These are phyloP conservation scores for Calliopum simillimum DNA, from an alignment of 2,888 invertebrate species.

Conservation along the genomic window DNA sequence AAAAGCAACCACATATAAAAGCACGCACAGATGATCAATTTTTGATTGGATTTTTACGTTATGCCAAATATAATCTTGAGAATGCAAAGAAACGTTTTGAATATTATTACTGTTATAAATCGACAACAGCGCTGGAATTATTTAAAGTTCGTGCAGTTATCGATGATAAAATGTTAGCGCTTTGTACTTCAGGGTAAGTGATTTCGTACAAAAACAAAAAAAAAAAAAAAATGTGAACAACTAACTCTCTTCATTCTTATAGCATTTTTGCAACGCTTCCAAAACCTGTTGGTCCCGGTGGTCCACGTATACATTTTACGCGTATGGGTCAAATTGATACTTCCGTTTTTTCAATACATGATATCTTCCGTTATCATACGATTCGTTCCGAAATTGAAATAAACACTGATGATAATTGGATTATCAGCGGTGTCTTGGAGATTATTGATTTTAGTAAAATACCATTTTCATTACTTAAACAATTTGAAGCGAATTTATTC, in stretches of 20 bases:
- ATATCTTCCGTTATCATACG: conserved; percentile 59
- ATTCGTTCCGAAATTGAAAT: conserved; percentile 59
- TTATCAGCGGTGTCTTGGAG: conserved; percentile 70
- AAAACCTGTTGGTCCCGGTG: conserved; percentile 64
- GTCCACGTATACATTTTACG: conserved; percentile 69
- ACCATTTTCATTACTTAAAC: conserved; percentile 57
- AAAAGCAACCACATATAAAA: conserved; percentile 68
- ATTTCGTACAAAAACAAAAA: not conserved
- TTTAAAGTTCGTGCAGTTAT: conserved; percentile 62
- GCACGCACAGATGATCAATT: conserved; percentile 68
- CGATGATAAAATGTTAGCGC: conserved; percentile 56
- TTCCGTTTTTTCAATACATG: conserved; percentile 54
- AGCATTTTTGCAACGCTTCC: conserved; percentile 61
- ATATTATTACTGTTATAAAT: conserved; percentile 70
- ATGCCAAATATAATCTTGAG: conserved; percentile 70
- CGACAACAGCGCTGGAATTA: conserved; percentile 68
- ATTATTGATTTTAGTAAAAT: conserved; percentile 70
- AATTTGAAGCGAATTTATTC: conserved; percentile 58
- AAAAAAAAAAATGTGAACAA: not conserved
- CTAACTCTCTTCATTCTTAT: conserved; percentile 1
- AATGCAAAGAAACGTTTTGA: conserved; percentile 70
- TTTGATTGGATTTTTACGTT: conserved; percentile 69
- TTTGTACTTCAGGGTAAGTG: conserved; percentile 58
- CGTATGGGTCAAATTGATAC: conserved; percentile 67
- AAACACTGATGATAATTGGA: conserved; percentile 71